phyloP scores from a whole-genome alignment of 2,888 invertebrate genomes.

The Drosophila emarginata region DNA sequence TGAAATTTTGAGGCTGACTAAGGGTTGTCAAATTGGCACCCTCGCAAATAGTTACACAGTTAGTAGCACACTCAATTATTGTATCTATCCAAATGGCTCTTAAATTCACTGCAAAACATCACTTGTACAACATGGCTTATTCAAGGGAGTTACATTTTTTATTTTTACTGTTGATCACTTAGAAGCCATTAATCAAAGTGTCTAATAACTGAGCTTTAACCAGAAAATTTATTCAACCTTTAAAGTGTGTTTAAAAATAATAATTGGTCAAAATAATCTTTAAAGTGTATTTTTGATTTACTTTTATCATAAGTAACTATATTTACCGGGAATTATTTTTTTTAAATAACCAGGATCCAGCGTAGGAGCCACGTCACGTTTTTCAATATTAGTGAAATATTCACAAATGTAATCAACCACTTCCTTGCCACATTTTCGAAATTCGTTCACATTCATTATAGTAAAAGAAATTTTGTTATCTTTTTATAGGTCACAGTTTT shows the following conservation, averaged over 20 bases:
- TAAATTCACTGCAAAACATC: conserved; percentile 22
- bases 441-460: conserved; percentile 89
- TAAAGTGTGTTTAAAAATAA: too few relatives aligned
- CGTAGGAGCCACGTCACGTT: conserved; percentile 88
- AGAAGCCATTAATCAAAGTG: too few relatives aligned
- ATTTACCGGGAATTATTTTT: conserved; percentile 85
- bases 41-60: not conserved
- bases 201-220: too few relatives aligned
- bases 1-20: conserved; percentile 23
- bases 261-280: too few relatives aligned
- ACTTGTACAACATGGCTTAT: too few relatives aligned
- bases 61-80: conserved; percentile 18
- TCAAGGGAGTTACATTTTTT: too few relatives aligned
- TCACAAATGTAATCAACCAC: conserved; percentile 93
- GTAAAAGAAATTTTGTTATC: not conserved
- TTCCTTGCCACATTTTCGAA: conserved; percentile 89
- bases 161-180: too few relatives aligned
- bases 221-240: too few relatives aligned
- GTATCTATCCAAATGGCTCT: conserved; percentile 34
- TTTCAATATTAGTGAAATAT: conserved; percentile 87
- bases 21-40: conserved; percentile 33
- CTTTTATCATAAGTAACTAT: not conserved
- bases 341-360: conserved; percentile 91
- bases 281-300: not conserved
- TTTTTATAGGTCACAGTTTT: not conserved